Evolutionary conservation across 2,888 invertebrate genomes (phyloP).

Genomic region (Caenorhabditis sinica): DNA sequence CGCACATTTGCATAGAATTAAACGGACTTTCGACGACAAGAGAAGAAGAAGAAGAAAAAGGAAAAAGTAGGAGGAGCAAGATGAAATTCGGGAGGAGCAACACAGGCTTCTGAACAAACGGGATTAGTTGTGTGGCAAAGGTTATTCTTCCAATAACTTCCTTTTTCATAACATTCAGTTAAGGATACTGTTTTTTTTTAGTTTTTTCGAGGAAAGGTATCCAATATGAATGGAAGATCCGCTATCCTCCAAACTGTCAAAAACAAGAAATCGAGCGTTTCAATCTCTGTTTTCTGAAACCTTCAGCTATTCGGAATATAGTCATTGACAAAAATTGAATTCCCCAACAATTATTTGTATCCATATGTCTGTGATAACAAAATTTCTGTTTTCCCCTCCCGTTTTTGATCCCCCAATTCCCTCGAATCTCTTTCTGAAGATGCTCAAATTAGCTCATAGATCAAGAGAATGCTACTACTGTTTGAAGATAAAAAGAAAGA

Average conservation of each 20-base stretch:
- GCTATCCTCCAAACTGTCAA: not conserved
- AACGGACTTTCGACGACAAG: constrained; percentile 59
- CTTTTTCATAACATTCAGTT: not conserved
- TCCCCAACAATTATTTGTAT: constrained; percentile 2
- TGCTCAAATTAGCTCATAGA: constrained; percentile 54
- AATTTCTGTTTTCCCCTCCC: not conserved
- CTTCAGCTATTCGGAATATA: not conserved
- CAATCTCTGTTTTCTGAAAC: not conserved
- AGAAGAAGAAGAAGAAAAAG: constrained; percentile 17
- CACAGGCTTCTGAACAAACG: constrained; percentile 41
- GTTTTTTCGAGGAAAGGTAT: not conserved
- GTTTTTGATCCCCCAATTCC: not conserved
- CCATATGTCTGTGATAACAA: constrained; percentile 3
- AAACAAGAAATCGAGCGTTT: not conserved
- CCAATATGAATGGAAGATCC: too few relatives aligned
- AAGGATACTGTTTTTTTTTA: not conserved
- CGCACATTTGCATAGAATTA: constrained; percentile 65
- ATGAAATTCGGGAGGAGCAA: constrained; percentile 52
- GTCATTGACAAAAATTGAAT: too few relatives aligned
- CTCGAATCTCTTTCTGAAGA: not conserved
- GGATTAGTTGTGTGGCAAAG: constrained; percentile 41
- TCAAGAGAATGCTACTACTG: constrained; percentile 36
- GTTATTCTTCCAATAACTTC: constrained; percentile 33
- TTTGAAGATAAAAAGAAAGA: constrained; percentile 3
- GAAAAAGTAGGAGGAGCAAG: constrained; percentile 22